Percentiles rank a stretch among this genome's conserved stretches.
phyloP scores from a whole-genome alignment of 2,888 invertebrate species.

The Sarcophaga caerulescens region DNA sequence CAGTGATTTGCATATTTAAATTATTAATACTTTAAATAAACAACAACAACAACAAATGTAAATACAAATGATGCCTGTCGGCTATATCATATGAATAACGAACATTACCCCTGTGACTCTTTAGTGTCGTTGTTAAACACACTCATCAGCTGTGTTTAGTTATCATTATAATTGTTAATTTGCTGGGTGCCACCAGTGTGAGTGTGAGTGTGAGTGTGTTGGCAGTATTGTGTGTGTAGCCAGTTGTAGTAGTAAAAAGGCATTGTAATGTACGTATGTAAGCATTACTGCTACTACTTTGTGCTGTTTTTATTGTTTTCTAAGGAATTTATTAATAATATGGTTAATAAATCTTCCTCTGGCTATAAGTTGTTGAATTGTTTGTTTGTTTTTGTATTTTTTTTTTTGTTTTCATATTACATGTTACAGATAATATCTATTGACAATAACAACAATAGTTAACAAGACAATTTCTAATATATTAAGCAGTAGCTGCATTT shows the following conservation, averaged over 20 bases:
- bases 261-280: neutral
- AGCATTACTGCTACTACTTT: neutral
- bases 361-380: neutral
- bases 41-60: constrained; percentile 29
- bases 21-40: constrained; percentile 63
- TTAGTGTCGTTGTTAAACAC: neutral
- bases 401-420: neutral
- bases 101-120: no score
- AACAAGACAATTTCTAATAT: constrained; percentile 30
- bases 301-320: constrained; percentile 11
- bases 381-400: constrained; percentile 27
- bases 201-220: neutral
- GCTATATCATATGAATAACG: neutral
- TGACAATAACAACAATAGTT: constrained; percentile 43
- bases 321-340: constrained; percentile 63
- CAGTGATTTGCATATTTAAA: constrained; percentile 65
- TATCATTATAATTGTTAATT: constrained; percentile 66
- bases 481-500: constrained; percentile 19
- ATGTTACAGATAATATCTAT: constrained; percentile 52
- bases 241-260: neutral
- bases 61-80: constrained; percentile 6
- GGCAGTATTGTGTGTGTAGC: neutral
- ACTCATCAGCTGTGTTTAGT: constrained; percentile 65
- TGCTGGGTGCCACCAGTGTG: neutral
- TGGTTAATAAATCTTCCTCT: constrained; percentile 58